A percentile compares a stretch with the other conserved stretches of the same genome.
These are phyloP conservation scores for Spizella passerina DNA, from an alignment of 2,797 vertebrate species.

Conservation along the genomic window DNA sequence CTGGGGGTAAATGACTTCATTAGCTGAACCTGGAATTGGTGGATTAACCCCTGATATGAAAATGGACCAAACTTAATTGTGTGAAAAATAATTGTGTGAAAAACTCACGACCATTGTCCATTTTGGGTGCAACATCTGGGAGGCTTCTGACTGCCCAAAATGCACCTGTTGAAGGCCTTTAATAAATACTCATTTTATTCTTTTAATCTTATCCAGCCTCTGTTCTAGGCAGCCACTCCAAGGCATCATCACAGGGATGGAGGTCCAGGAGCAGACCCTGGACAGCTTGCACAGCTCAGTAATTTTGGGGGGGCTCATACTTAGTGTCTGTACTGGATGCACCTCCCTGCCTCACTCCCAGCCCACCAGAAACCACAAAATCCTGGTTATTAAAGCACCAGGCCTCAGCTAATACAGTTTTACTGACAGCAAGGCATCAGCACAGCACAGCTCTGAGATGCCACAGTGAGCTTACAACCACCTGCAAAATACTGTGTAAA, in stretches of 20 bases:
- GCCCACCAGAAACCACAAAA: not conserved
- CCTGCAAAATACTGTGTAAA: not conserved
- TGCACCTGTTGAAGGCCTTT: not conserved
- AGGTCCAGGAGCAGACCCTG: not conserved
- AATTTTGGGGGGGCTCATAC: no score
- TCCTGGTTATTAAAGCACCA: not conserved
- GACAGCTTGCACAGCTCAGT: not conserved
- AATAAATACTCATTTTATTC: not conserved
- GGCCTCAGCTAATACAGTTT: not conserved
- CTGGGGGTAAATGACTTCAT: not conserved
- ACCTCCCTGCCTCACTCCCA: not conserved
- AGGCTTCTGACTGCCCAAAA: no score
- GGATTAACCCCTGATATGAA: not conserved
- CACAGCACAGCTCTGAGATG: not conserved
- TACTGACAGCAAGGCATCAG: not conserved
- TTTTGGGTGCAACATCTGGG: fast-evolving
- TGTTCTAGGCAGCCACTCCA: not conserved
- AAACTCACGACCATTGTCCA: fast-evolving
- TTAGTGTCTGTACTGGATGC: fast-evolving
- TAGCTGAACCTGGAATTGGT: no score
- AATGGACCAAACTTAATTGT: no score
- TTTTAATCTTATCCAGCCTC: not conserved
- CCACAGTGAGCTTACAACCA: not conserved
- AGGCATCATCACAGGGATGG: not conserved
- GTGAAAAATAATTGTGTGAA: not conserved